Conservation (phyloP, 2,888 invertebrate genomes). For the Electrophaes corylata region DNA sequence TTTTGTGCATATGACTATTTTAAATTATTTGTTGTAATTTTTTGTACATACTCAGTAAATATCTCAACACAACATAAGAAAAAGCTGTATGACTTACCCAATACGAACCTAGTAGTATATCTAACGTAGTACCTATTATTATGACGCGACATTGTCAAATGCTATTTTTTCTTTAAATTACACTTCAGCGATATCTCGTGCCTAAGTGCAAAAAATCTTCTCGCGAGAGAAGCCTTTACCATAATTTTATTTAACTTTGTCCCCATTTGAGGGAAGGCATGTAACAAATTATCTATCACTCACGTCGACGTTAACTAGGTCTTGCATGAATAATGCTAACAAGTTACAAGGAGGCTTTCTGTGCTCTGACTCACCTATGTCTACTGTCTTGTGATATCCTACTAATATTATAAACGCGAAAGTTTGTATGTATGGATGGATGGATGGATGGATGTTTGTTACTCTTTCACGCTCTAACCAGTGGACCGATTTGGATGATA, state of each 20-base stretch:
- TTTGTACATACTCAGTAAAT: too few species aligned
- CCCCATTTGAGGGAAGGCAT: slow-evolving; percentile 38
- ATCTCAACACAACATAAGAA: too few species aligned
- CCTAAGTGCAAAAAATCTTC: slow-evolving; percentile 32
- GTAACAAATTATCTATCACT: slow-evolving; percentile 49
- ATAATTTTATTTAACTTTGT: slow-evolving; percentile 36
- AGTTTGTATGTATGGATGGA: too few species aligned
- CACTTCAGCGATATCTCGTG: slow-evolving; percentile 21
- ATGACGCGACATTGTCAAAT: background rate
- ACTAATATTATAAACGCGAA: slow-evolving; percentile 47
- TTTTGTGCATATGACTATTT: too few species aligned
- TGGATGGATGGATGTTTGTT: too few species aligned
- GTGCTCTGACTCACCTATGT: slow-evolving; percentile 62
- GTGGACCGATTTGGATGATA: too few species aligned
- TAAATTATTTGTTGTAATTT: too few species aligned
- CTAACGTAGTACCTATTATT: too few species aligned
- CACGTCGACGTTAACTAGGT: slow-evolving; percentile 60
- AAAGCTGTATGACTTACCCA: too few species aligned
- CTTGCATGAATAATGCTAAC: slow-evolving; percentile 63
- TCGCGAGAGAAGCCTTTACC: slow-evolving; percentile 33
- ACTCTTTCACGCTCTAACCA: too few species aligned
- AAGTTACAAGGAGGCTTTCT: slow-evolving; percentile 62
- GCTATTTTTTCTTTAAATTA: background rate
- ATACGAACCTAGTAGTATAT: too few species aligned
- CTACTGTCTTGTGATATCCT: slow-evolving; percentile 41